Conservation (phyloP, 2,888 invertebrate genomes). For the Alviniconcha strummeri region DNA sequence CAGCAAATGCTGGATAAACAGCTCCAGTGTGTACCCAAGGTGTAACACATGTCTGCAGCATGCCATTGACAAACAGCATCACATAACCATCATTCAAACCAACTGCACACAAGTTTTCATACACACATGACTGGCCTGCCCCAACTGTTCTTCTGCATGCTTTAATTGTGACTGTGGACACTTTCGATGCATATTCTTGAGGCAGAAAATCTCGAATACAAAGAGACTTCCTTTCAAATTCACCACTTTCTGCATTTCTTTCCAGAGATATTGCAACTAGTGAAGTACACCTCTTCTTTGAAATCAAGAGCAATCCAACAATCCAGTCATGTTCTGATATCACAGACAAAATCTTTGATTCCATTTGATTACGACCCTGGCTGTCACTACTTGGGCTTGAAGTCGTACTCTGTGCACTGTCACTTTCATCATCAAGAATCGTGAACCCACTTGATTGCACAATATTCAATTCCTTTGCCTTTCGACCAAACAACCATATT, state of each 20-base stretch:
- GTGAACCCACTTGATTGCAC: too few relatives aligned
- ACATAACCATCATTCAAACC: slow-evolving; percentile 33
- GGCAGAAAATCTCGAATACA: slow-evolving; percentile 7
- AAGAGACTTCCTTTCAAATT: background rate
- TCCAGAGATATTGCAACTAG: background rate
- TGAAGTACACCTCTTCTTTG: too few relatives aligned
- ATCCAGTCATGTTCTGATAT: slow-evolving; percentile 8
- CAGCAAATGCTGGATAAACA: background rate
- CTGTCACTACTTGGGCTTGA: too few relatives aligned
- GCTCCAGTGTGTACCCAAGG: background rate
- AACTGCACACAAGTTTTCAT: background rate
- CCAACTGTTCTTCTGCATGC: background rate
- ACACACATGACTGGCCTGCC: background rate
- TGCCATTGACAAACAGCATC: slow-evolving; percentile 3
- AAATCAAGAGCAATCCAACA: background rate
- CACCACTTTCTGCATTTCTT: background rate
- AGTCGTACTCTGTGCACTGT: too few relatives aligned
- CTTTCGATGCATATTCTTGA: slow-evolving; percentile 12
- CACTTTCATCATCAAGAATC: too few relatives aligned
- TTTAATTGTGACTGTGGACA: background rate
- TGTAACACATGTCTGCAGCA: slow-evolving; percentile 15
- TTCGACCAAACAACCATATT: background rate
- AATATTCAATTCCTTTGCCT: background rate
- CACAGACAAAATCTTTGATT: slow-evolving; percentile 7
- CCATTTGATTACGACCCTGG: background rate